A percentile compares a stretch with the other conserved stretches of the same genome.
Evolutionary conservation across 2,797 vertebrate species (phyloP).

Genomic region (Pseudochaenichthys georgianus): DNA sequence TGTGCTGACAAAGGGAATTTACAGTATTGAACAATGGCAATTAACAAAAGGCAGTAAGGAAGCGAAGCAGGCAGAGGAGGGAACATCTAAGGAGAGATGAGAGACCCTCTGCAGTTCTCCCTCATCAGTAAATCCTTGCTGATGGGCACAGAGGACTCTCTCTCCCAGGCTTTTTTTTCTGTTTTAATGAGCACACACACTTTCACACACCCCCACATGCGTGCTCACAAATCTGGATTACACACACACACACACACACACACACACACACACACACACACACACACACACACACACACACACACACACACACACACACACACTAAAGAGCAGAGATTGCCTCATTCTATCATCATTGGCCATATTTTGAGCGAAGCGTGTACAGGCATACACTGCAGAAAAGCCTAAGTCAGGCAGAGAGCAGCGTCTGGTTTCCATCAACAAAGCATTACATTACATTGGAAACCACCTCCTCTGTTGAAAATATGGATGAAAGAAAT

Average conservation of each 20-base stretch:
- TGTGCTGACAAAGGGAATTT: constrained; percentile 76
- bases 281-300: too few relatives aligned
- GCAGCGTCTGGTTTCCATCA: constrained; percentile 65
- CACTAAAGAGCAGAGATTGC: constrained; percentile 64
- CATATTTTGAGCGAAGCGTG: constrained; percentile 76
- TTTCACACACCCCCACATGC: constrained; percentile 44
- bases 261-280: too few relatives aligned
- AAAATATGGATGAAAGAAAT: constrained; percentile 45
- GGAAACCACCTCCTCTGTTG: constrained; percentile 64
- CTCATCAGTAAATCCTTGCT: constrained; percentile 82
- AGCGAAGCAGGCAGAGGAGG: constrained; percentile 48
- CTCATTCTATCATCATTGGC: constrained; percentile 86
- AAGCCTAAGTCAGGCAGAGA: constrained; percentile 62
- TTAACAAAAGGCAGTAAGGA: constrained; percentile 70
- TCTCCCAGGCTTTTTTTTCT: constrained; percentile 43
- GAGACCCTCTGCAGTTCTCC: constrained; percentile 73
- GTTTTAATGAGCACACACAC: constrained; percentile 77
- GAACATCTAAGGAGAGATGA: constrained; percentile 75
- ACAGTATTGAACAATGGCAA: constrained; percentile 73
- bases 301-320: too few relatives aligned
- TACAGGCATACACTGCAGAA: constrained; percentile 54
- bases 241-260: neutral
- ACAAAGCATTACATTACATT: constrained; percentile 65
- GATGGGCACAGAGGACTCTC: constrained; percentile 72
- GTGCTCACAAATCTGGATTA: constrained; percentile 46